Evolutionary conservation across 2,888 invertebrate genomes (phyloP), one percentile per base, ranked within the genome.

Genomic region (Drosophila limbata): DNA sequence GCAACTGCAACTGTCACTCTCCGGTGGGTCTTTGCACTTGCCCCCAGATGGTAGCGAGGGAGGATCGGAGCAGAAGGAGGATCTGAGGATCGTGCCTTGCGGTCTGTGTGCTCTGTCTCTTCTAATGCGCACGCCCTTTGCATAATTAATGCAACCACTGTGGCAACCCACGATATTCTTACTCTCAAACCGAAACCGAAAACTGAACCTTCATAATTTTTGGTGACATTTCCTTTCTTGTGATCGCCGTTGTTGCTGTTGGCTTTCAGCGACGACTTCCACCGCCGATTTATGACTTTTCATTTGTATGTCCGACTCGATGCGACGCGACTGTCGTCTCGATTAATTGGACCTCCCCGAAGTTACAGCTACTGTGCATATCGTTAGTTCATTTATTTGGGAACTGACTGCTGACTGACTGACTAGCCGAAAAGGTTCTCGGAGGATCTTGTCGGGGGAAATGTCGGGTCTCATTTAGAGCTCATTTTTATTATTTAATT

Each of bases 331-430:
- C 37, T 51, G 71, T 51, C 69, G 67, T 60, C 70, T 67, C 85
- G 90, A 89, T 89, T 90, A 89, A 89, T 89, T 89, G 87, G 90
- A 89, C 88, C 88, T 85, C 88, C 88, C 71, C 48, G 85, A 75
- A 85, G 90, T 55, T 61, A 13, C 19, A 56, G 88, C 84, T 85
- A 81, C 85, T 88, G 85, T 88, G 85, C 89, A 86, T 84, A 87
- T 77, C 75, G 86, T 88, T 86, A 25, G 11, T 15, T 3, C 17
- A 19, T 13, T 11, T 28, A 8, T 31, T 50, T 6, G 33, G 19
- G 21, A 44, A 44, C n/a, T 44, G 25, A 17, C 13, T 25, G 8
- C 25, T 6, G 25, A 25, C 25, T 25, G 25, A 25, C 9, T 42
- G 25, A 17, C 9, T 19, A 15, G 11, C 40, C 39, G 11, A 15